phyloP scores from a whole-genome alignment of 2,113 vertebrate genomes.

The Heteronetta atricapilla region DNA sequence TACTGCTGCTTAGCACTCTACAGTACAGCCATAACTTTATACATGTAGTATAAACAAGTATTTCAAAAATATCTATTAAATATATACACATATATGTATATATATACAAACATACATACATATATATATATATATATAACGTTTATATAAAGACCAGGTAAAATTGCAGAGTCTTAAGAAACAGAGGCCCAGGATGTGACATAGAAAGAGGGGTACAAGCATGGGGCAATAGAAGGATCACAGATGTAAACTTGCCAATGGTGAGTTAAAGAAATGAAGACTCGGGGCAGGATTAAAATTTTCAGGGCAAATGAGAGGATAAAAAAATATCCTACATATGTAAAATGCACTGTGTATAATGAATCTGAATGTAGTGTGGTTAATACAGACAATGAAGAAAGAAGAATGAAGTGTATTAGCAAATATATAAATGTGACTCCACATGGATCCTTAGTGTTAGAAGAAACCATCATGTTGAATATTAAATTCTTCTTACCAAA shows the following conservation, averaged over 20 bases:
- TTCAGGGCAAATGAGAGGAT: neutral
- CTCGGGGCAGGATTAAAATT: neutral
- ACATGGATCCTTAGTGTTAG: neutral
- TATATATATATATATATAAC: too few relatives aligned
- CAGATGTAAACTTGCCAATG: neutral
- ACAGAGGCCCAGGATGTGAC: neutral
- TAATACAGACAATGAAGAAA: neutral
- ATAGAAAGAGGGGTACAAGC: neutral
- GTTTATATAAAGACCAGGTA: neutral
- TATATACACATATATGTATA: too few relatives aligned
- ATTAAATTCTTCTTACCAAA: neutral
- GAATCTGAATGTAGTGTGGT: neutral
- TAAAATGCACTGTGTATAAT: neutral
- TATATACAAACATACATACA: too few relatives aligned
- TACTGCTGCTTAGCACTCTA: neutral
- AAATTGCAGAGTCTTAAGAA: neutral
- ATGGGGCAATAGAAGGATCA: neutral
- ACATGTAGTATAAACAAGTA: neutral
- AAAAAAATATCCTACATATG: neutral
- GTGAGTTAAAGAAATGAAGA: neutral
- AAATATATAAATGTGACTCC: neutral
- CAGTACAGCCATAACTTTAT: neutral
- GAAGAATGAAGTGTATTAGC: neutral
- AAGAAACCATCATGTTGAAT: neutral
- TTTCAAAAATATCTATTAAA: neutral